Percentiles rank a stretch among this genome's conserved stretches.
Conservation (phyloP, 64 coral and sea anemone genomes). For the Pocillopora verrucosa region DNA sequence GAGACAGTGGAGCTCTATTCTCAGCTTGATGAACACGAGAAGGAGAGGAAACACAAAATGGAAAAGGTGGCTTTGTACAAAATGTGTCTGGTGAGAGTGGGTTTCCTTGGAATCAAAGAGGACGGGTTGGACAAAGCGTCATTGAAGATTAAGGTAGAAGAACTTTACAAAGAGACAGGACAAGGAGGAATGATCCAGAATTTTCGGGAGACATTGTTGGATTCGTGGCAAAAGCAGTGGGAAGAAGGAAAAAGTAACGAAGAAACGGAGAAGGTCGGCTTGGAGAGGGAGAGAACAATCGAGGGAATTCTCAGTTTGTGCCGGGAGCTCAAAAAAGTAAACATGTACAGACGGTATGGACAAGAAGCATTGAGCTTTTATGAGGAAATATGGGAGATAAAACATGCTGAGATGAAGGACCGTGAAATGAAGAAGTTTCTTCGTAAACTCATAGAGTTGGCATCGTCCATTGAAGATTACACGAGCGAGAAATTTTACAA, state of each 20-base stretch:
- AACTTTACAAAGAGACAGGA: neutral
- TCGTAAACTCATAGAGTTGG: neutral
- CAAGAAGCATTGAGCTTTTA: slow-evolving; percentile 2
- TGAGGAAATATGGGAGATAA: neutral
- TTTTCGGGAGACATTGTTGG: neutral
- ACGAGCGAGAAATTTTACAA: neutral
- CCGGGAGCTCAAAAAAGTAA: neutral
- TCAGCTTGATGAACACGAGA: neutral
- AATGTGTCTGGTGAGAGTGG: neutral
- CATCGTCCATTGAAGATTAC: slow-evolving; percentile 3
- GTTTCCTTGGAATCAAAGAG: neutral
- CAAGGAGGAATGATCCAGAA: neutral
- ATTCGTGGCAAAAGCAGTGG: neutral
- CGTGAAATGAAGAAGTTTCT: neutral
- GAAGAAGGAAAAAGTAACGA: neutral
- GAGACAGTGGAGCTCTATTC: neutral
- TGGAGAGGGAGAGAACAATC: neutral
- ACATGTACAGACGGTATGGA: neutral
- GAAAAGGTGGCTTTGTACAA: neutral
- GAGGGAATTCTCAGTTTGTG: neutral
- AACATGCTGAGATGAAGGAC: neutral
- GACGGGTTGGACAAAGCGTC: neutral
- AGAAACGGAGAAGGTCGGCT: neutral
- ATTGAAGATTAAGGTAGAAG: neutral
- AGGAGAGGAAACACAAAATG: neutral